A percentile compares a stretch with the other conserved stretches of the same genome.
These are phyloP conservation scores for Hipparchia semele DNA, from an alignment of 2,888 invertebrate species.

Conservation along the genomic window DNA sequence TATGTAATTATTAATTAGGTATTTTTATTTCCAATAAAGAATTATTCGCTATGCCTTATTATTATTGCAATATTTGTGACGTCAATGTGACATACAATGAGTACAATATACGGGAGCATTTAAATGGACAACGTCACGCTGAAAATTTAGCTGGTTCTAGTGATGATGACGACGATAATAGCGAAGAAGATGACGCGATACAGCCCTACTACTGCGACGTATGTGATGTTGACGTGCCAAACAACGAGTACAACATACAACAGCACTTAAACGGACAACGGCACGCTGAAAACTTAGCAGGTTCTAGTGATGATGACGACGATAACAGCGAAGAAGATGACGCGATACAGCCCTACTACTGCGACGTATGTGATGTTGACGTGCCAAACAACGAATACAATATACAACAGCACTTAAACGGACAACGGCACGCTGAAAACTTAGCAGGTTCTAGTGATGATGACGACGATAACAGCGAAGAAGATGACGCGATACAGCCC, in stretches of 20 bases:
- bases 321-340: background rate
- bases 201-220: slow-evolving; percentile 12
- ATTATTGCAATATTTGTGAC: slow-evolving; percentile 23
- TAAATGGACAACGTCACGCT: background rate
- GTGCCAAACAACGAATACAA: slow-evolving; percentile 14
- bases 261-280: slow-evolving; percentile 4
- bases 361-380: slow-evolving; percentile 17
- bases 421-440: background rate
- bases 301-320: background rate
- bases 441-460: background rate
- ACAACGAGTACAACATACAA: slow-evolving; percentile 4
- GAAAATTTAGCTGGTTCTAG: background rate
- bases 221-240: slow-evolving; percentile 13
- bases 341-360: background rate
- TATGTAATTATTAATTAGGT: too few relatives aligned
- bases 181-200: background rate
- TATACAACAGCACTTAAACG: slow-evolving; percentile 6
- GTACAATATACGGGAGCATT: slow-evolving; percentile 1
- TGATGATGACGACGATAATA: background rate
- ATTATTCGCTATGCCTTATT: too few relatives aligned
- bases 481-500: background rate
- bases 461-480: background rate
- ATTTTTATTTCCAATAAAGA: too few relatives aligned
- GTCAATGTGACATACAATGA: background rate
- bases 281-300: background rate